Conservation (phyloP, 2,797 vertebrate species). For the Acanthurus tractus region DNA sequence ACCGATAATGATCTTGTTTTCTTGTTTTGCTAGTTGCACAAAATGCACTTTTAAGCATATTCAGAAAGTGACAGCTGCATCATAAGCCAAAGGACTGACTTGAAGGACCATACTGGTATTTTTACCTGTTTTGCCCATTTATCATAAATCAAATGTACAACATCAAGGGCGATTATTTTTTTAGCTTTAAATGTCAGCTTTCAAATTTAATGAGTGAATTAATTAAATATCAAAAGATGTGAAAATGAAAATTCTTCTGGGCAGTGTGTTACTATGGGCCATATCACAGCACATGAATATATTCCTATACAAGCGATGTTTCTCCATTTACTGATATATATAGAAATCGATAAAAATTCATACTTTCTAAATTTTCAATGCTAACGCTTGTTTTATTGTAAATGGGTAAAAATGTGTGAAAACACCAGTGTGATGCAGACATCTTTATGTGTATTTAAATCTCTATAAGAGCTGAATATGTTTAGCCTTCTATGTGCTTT, state of each 20-base stretch:
- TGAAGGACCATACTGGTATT: constrained; percentile 7
- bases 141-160: background rate
- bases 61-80: constrained; percentile 15
- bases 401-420: constrained; percentile 15
- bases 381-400: background rate
- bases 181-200: background rate
- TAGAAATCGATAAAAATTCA: too few relatives aligned
- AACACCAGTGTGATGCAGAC: constrained; percentile 1
- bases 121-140: constrained; percentile 22
- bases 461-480: background rate
- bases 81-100: constrained; percentile 8
- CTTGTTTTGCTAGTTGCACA: constrained; percentile 48
- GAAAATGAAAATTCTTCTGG: background rate
- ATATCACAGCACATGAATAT: constrained; percentile 1
- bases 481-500: constrained; percentile 15
- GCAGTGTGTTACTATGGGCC: constrained; percentile 19
- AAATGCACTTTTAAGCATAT: constrained; percentile 59
- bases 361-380: background rate
- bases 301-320: too few relatives aligned
- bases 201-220: background rate
- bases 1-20: constrained; percentile 15
- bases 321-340: too few relatives aligned
- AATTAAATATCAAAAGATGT: background rate
- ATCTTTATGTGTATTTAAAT: background rate
- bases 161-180: background rate